phyloP scores from a whole-genome alignment of 2,113 vertebrate genomes.

The Chaetodon trifascialis region DNA sequence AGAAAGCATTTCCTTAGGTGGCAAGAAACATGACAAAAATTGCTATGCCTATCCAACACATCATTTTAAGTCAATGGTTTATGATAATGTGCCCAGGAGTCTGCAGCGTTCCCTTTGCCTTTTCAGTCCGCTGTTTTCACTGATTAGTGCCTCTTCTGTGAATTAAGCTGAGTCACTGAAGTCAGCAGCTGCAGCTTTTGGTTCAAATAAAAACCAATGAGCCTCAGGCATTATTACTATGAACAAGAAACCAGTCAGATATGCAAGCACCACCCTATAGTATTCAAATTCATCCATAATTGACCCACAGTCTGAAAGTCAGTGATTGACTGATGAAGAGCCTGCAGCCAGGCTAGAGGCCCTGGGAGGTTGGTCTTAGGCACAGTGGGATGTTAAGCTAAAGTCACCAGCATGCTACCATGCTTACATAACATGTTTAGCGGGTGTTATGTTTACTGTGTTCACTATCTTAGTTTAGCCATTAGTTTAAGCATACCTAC shows the following conservation, averaged over 20 bases:
- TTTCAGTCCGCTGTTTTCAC: not conserved
- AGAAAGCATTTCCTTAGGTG: not conserved
- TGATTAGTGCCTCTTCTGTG: not conserved
- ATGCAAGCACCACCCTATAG: too few species aligned
- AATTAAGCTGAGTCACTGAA: not conserved
- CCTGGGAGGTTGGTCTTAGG: too few species aligned
- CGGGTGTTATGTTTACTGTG: too few species aligned
- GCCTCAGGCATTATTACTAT: not conserved
- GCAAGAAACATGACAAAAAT: not conserved
- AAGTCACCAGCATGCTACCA: not conserved
- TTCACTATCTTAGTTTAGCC: too few species aligned
- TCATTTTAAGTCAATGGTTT: not conserved
- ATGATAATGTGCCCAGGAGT: not conserved
- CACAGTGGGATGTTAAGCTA: too few species aligned
- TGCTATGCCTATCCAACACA: not conserved
- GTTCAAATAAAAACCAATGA: not conserved
- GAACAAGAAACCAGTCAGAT: not conserved
- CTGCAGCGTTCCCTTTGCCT: not conserved
- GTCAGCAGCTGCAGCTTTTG: not conserved
- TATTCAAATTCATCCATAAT: too few species aligned
- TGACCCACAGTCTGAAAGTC: not conserved
- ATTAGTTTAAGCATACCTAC: too few species aligned
- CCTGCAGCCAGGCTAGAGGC: too few species aligned
- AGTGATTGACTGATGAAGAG: too few species aligned
- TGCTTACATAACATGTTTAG: too few species aligned